Base-by-base conservation (phyloP, 2,797 vertebrate species). In the Microtus californicus region DNA sequence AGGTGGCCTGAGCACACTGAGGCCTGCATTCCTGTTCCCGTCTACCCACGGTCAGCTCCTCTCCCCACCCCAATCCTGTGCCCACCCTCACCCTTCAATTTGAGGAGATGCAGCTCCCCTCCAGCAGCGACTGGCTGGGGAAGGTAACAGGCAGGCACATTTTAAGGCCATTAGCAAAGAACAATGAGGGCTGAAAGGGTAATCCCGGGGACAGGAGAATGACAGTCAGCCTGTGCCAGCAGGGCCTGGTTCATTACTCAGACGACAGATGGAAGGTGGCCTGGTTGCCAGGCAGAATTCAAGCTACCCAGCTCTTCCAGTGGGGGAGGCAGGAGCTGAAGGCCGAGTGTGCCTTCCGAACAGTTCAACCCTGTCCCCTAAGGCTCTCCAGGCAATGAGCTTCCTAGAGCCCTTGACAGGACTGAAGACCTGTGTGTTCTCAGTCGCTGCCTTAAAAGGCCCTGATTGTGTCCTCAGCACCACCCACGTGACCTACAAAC, bases 241-340 rank as follows among this genome's bases (percentile, higher is more conserved):
- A 31, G 80, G 93, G 67, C 90, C 97, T 95, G 96, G 85, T 98
- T 98, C 98, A 97, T 98, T 98, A 98, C 97, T 92, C 97, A 98
- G 97, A 97, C 98, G 73, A 98, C 98, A 99, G 98, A 99, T 98
- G 99, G 98, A 98, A 98, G 97, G 98, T 98, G 98, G 98, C 98
- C 98, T 94, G 97, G 99, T 99, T 99, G 99, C 99, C 59, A 98
- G 99, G 99, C 99, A 99, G 99, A 99, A 97, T 97, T 97, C 95
- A 65, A 81, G 63, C 78, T 59, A 91, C 94, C 96, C n/a, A 96
- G 95, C 69, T 61, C 97, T 96, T 97, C 97, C 89, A 97, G 98
- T 1, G 6, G 90, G 59, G 91, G 85, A 56, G 34, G 85, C 79
- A 61, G 29, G 87, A 86, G 43, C 74, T 19, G 95, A 61, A 77